Base-by-base conservation (phyloP, 2,888 invertebrate species). In the Pantelozetes paolii region DNA sequence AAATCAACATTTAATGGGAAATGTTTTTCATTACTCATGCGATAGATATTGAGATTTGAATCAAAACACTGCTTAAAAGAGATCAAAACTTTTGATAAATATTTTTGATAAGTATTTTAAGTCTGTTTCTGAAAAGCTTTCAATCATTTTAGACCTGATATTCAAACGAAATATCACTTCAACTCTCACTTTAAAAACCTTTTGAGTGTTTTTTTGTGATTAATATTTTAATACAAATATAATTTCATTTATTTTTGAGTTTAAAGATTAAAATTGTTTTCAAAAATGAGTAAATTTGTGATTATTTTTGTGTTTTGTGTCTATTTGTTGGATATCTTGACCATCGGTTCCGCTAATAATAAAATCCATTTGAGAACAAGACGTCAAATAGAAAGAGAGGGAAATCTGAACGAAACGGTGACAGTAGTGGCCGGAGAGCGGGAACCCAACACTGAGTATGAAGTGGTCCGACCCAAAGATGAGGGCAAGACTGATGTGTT, bases 331-430 rank as follows among this genome's bases (percentile, higher is more conserved):
- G 5, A 1, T 5, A 23, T 42, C 1, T 3, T 2, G 13, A 20
- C 26, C n/a, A 5, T 42, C 1, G 1, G 5, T 26, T 36, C 42
- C 23, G 36, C 67, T 20, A 67, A 42, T 9, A 67, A 42, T 23
- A 8, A 5, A 15, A 67, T 67, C 42, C 36, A 42, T n/a, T n/a
- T n/a, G n/a, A n/a, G n/a, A n/a, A 67, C 23, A 13, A 40, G 36
- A 42, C n/a, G 67, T n/a, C 67, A 67, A 20, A 23, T 67, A 1
- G 67, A 67, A 67, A 67, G 67, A 40, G 67, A 67, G 23, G 67
- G 67, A 5, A 42, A 42, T 36, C 23, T 42, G 67, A 67, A 67
- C 36, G 67, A 67, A 36, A 67, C 40, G 11, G 42, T 42, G 5
- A 42, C 26, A 26, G 42, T 67, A 23, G 11, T 67, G 5, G 9